Base-by-base conservation (phyloP, 30 jellyfish, hydroid and myxozoan genomes). In the Chrysaora quinquecirrha region DNA sequence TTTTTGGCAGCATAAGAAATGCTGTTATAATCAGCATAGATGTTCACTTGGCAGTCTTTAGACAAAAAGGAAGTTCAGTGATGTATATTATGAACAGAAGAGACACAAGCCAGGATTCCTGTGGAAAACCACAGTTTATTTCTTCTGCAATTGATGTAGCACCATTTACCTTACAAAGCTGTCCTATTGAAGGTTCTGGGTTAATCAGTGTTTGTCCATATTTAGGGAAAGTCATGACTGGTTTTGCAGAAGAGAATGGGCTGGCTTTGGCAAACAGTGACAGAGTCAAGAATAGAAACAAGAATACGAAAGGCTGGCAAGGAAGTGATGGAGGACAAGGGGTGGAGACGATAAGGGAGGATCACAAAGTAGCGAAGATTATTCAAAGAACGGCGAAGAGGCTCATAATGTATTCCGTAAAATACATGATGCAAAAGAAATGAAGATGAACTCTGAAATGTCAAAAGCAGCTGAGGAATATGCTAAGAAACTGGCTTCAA, bases 361-460 rank as follows among this genome's bases (percentile, higher is more conserved):
- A 38, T 3, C 54, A 6, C 54, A 38, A 52, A 52, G 68, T 19
- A 10, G 29, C 19, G 68, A 52, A 52, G 68, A 52, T 4, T 52
- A 52, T 20, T 16, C 68, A 4, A 52, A 52, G 68, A 52, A 52
- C 19, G 68, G 68, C 6, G 68, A 52, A 52, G 29, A 52, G 25
- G 88, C 88, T n/a, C 88, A 76, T 38, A 76, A 76, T 85, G 56
- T 19, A 30, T 76, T 76, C 35, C 72, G 88, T 9, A 58, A 76
- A 30, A 52, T 76, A 4, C 88, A 76, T 35, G 34, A 54, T 4
- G 43, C 88, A 4, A 30, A 31, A 50, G 63, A 82, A 2, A 20
- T 76, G 35, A 76, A 34, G 49, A 12, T 76, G 11, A 79, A 76
- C 34, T 6, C 67, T 7, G 82, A 23, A 25, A 50, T 76, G 82